Evolutionary conservation across 2,888 invertebrate species (phyloP).

Genomic region (Celastrina argiolus): DNA sequence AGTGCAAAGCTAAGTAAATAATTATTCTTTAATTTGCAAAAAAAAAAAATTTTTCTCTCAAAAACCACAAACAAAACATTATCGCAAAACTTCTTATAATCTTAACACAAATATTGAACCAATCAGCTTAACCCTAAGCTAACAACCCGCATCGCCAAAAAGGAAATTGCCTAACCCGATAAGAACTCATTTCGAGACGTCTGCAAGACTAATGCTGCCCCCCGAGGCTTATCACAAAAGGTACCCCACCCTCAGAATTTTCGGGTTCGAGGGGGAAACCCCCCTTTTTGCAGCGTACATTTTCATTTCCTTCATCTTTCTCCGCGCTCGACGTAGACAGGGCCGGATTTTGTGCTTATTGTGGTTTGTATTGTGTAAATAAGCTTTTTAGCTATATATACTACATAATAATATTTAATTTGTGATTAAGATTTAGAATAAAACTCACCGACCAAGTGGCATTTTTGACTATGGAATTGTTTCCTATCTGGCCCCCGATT

Average conservation of each 20-base stretch:
- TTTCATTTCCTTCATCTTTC: constrained; percentile 79
- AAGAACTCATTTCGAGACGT: constrained; percentile 64
- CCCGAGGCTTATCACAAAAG: constrained; percentile 73
- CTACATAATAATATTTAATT: too few relatives aligned
- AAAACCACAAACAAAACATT: too few relatives aligned
- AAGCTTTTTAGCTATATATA: too few relatives aligned
- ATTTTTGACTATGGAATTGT: too few relatives aligned
- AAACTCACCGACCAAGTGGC: too few relatives aligned
- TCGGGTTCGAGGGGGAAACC: constrained; percentile 57
- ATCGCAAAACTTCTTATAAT: not conserved
- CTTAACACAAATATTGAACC: constrained; percentile 7
- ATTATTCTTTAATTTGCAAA: too few relatives aligned
- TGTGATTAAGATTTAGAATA: too few relatives aligned
- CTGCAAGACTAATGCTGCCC: constrained; percentile 64
- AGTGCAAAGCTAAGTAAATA: too few relatives aligned
- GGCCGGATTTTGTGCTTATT: constrained; percentile 44
- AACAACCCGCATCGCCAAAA: constrained; percentile 42
- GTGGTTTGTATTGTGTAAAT: not conserved
- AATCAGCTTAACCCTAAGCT: constrained; percentile 27
- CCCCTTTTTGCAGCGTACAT: constrained; percentile 77
- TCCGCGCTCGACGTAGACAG: constrained; percentile 61
- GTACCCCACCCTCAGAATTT: constrained; percentile 73
- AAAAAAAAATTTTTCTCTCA: too few relatives aligned
- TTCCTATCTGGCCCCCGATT: too few relatives aligned
- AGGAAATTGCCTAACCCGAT: constrained; percentile 69